Conservation (phyloP, 2,797 vertebrate species). For the Staurois parvus region DNA sequence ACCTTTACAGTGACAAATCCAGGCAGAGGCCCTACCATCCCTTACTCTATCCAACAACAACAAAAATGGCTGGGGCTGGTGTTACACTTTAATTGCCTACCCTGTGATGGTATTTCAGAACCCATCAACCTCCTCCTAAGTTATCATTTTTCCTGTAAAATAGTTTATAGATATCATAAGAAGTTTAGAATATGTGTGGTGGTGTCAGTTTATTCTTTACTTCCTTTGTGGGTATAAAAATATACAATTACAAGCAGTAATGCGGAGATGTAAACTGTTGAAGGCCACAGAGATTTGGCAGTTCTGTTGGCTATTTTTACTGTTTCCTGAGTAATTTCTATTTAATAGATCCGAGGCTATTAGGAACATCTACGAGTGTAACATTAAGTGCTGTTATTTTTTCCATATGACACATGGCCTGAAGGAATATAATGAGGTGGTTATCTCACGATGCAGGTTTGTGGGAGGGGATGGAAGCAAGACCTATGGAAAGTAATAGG, state of each 20-base stretch:
- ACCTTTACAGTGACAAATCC: no score
- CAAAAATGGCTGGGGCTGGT: no score
- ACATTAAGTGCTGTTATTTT: not conserved
- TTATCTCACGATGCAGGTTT: not conserved
- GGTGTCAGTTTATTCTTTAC: conserved; percentile 18
- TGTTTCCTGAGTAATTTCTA: conserved; percentile 50
- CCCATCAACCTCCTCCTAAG: not conserved
- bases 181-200: conserved; percentile 35
- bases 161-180: conserved; percentile 7
- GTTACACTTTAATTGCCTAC: no score
- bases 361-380: conserved; percentile 11
- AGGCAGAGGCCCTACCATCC: no score
- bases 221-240: conserved; percentile 25
- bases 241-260: conserved; percentile 30
- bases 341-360: conserved; percentile 21
- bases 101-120: no score
- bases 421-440: not conserved
- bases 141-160: conserved; percentile 5
- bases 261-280: not conserved
- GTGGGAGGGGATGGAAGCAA: not conserved
- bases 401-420: not conserved
- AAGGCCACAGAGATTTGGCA: conserved; percentile 22
- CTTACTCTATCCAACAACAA: no score
- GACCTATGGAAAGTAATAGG: not conserved
- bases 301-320: conserved; percentile 39